Evolutionary conservation across 2,113 vertebrate genomes (phyloP).

Genomic region (Panurus biarmicus): DNA sequence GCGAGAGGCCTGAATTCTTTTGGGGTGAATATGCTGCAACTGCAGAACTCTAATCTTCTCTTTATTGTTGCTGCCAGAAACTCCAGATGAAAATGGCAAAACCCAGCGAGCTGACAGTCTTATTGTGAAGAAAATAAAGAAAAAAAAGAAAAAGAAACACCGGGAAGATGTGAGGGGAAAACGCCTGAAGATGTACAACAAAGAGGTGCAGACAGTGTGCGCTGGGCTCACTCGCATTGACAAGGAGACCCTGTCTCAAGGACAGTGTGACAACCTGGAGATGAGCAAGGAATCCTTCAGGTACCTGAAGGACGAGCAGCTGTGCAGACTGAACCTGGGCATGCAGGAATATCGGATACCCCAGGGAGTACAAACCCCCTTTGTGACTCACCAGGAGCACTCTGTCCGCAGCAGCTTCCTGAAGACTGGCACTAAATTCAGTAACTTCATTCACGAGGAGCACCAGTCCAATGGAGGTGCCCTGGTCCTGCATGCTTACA

Average conservation of each 20-base stretch:
- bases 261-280: slow-evolving; percentile 70
- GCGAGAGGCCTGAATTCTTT: background rate
- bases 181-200: slow-evolving; percentile 84
- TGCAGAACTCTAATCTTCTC: slow-evolving; percentile 44
- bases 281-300: slow-evolving; percentile 74
- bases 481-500: slow-evolving; percentile 90
- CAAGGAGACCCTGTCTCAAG: slow-evolving; percentile 63
- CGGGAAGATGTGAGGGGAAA: slow-evolving; percentile 83
- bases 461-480: slow-evolving; percentile 93
- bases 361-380: slow-evolving; percentile 79
- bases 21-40: background rate
- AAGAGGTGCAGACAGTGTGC: slow-evolving; percentile 91
- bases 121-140: slow-evolving; percentile 88
- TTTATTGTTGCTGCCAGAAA: slow-evolving; percentile 76
- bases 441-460: slow-evolving; percentile 91
- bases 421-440: slow-evolving; percentile 83
- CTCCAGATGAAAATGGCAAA: slow-evolving; percentile 85
- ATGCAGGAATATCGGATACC: slow-evolving; percentile 77
- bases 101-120: slow-evolving; percentile 82
- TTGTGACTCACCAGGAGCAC: slow-evolving; percentile 92
- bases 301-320: slow-evolving; percentile 78
- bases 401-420: slow-evolving; percentile 88
- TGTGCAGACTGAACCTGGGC: slow-evolving; percentile 70
- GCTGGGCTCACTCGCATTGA: slow-evolving; percentile 71
- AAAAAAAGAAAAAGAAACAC: slow-evolving; percentile 95